phyloP scores from a whole-genome alignment of 2,113 vertebrate species.

The Ptilorrhoa leucosticta region DNA sequence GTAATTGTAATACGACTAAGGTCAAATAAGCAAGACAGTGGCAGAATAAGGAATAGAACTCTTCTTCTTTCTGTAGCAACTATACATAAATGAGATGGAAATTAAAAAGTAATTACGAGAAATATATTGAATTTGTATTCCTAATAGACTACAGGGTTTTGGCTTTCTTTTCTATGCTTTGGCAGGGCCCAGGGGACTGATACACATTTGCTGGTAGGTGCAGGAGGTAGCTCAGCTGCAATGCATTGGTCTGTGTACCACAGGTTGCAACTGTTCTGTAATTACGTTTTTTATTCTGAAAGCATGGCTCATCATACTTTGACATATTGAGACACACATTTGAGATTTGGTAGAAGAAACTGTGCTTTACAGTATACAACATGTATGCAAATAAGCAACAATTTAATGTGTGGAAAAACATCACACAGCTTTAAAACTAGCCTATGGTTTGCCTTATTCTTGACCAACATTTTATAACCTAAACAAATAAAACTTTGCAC shows the following conservation, averaged over 20 bases:
- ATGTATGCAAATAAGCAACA: neutral
- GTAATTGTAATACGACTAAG: neutral
- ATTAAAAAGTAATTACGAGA: slow-evolving; percentile 30
- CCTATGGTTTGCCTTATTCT: neutral
- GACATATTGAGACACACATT: neutral
- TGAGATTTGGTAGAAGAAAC: neutral
- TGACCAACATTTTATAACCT: neutral
- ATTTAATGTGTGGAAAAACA: neutral
- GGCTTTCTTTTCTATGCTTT: neutral
- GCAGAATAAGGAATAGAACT: neutral
- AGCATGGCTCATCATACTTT: neutral
- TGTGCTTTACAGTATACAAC: neutral
- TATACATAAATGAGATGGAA: neutral
- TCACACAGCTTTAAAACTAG: neutral
- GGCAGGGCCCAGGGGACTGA: neutral
- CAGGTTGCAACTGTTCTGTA: neutral
- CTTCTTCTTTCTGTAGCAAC: neutral
- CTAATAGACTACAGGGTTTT: neutral
- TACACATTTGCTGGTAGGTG: neutral
- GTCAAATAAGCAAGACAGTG: neutral
- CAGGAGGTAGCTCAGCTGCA: neutral
- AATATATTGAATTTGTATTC: slow-evolving; percentile 18
- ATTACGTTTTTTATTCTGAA: neutral
- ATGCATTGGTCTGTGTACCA: neutral
- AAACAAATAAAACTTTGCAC: neutral